Percentiles rank a stretch among this genome's conserved stretches.
These are phyloP conservation scores for Myotis pilosus DNA, from an alignment of 2,797 vertebrate species.

Conservation along the genomic window DNA sequence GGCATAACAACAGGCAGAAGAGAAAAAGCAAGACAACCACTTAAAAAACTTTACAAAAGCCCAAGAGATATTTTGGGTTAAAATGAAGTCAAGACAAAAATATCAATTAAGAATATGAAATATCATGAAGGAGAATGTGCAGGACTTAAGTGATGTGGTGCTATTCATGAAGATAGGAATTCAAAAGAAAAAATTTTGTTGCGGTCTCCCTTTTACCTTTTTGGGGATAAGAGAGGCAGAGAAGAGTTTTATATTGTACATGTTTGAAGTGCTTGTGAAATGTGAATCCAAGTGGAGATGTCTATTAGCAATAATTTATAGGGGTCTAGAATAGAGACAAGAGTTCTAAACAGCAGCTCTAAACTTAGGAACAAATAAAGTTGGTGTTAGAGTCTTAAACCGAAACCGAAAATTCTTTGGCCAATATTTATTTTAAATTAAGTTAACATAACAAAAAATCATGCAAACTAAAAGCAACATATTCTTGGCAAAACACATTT, in stretches of 20 bases:
- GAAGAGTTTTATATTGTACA: constrained; percentile 7
- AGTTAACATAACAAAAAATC: constrained; percentile 47
- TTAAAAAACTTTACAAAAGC: constrained; percentile 21
- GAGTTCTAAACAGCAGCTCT: neutral
- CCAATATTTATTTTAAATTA: constrained; percentile 38
- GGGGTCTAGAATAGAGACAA: constrained; percentile 4
- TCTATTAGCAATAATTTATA: constrained; percentile 37
- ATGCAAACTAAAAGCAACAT: constrained; percentile 24
- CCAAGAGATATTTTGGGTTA: constrained; percentile 12
- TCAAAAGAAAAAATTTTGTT: constrained; percentile 12
- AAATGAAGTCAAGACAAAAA: constrained; percentile 21
- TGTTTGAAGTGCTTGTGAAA: constrained; percentile 42
- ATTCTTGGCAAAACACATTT: constrained; percentile 45
- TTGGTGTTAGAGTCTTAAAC: neutral
- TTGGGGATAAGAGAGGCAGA: neutral
- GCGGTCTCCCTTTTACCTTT: neutral
- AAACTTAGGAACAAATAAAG: constrained; percentile 30
- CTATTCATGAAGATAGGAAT: constrained; percentile 14
- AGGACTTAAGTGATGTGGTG: neutral
- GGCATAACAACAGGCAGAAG: constrained; percentile 7
- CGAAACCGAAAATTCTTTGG: neutral
- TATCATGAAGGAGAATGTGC: neutral
- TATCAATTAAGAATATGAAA: constrained; percentile 10
- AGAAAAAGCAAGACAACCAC: neutral
- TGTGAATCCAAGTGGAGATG: constrained; percentile 15